Evolutionary conservation across 2,888 invertebrate species (phyloP), one percentile per base, ranked within the genome.

Genomic region (Plagodis dolabraria): DNA sequence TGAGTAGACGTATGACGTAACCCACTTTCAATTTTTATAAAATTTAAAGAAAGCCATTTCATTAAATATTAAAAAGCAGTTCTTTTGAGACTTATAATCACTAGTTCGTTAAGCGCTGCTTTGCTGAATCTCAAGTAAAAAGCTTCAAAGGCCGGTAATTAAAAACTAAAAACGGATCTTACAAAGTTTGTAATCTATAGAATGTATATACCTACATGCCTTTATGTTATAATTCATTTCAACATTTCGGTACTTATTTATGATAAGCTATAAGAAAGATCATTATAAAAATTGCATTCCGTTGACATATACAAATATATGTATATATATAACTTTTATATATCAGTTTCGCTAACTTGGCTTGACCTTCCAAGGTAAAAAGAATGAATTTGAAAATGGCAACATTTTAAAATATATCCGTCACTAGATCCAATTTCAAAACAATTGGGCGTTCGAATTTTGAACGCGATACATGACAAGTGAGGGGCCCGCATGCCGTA

Each of bases 51-150:
- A 84, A 82, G 74, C 80, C 77, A 82, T 82, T 86, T 85, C 81
- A 83, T 83, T 78, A 81, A 78, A 74, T 72, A 75, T 79, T 82
- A 82, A 80, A 77, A 71, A 76, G 71, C 74, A 78, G 77, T 77
- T 84, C 83, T 82, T 86, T 85, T 82, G 74, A 84, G 77, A 82
- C 82, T 83, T 83, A 84, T 86, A 87, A 86, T 87, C 86, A 86
- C 76, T 82, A 79, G 84, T 84, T 87, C 89, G 83, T 88, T 87
- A 86, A 86, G 87, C 82, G 83, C 82, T 77, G 70, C 84, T 83
- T 82, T 80, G 79, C 80, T 79, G 80, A 79, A 81, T 77, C 67
- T 69, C 68, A 82, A 81, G 79, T 78, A 82, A 85, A 84, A 63
- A 83, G 79, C 77, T 83, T 85, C 74, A 83, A 82, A 80, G 73